Percentiles rank a stretch among this genome's conserved stretches.
phyloP scores from a whole-genome alignment of 2,888 invertebrate genomes.

The Drosophila buzzatii region DNA sequence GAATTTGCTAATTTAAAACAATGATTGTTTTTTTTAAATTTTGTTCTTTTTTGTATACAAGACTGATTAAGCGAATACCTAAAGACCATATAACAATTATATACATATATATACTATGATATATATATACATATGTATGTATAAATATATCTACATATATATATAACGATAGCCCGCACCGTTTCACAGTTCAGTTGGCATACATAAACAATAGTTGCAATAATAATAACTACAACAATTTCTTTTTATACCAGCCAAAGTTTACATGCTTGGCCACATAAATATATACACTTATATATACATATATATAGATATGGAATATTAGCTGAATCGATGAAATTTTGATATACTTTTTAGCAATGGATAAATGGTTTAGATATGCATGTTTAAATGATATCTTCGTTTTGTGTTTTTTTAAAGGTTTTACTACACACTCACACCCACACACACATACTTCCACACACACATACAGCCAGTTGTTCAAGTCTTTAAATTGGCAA shows the following conservation, averaged over 20 bases:
- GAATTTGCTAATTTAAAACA: constrained; percentile 66
- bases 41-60: constrained; percentile 64
- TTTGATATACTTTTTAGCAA: constrained; percentile 58
- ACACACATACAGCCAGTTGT: constrained; percentile 22
- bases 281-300: constrained; percentile 14
- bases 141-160: constrained; percentile 2
- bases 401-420: constrained; percentile 22
- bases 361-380: constrained; percentile 48
- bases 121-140: constrained; percentile 5
- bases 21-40: constrained; percentile 6
- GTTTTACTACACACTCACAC: constrained; percentile 16
- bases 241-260: constrained; percentile 65
- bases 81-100: constrained; percentile 24
- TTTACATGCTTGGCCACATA: constrained; percentile 49
- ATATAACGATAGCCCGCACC: constrained; percentile 40
- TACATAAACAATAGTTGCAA: constrained; percentile 56
- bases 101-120: constrained; percentile 8
- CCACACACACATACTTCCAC: not conserved
- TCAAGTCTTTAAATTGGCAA: constrained; percentile 33
- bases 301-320: constrained; percentile 19
- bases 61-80: constrained; percentile 71
- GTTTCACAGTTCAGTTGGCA: constrained; percentile 35
- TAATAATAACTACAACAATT: constrained; percentile 35
- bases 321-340: constrained; percentile 48
- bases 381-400: constrained; percentile 40